Percentiles rank a stretch among this genome's conserved stretches.
These are phyloP conservation scores for Drosophila rhopaloa DNA, from an alignment of 1,140 invertebrate genomes.

Conservation along the genomic window DNA sequence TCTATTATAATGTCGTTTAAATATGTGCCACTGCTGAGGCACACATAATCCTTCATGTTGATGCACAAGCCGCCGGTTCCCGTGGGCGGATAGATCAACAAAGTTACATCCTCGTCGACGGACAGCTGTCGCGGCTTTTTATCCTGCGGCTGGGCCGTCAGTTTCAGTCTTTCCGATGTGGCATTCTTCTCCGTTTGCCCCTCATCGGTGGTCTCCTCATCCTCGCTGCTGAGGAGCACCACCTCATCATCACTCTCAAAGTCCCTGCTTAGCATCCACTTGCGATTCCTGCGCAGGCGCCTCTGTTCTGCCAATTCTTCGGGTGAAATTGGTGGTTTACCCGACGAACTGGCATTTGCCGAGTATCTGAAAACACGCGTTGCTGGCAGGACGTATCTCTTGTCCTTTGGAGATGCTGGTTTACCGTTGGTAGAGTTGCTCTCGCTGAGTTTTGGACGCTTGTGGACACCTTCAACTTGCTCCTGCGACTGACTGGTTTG, in stretches of 20 bases:
- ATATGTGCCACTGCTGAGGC: slow-evolving; percentile 95
- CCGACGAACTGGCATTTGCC: not conserved
- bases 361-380: not conserved
- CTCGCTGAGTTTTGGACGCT: not conserved
- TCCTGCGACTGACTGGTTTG: not conserved
- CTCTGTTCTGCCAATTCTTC: not conserved
- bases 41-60: slow-evolving; percentile 95
- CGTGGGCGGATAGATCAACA: slow-evolving; percentile 88
- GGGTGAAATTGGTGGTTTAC: not conserved
- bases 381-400: not conserved
- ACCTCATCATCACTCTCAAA: not conserved
- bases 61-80: slow-evolving; percentile 93
- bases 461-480: not conserved
- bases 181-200: not conserved
- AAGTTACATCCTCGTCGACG: slow-evolving; percentile 85
- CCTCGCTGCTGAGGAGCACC: not conserved
- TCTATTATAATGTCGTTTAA: slow-evolving; percentile 99
- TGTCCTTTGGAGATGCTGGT: no score
- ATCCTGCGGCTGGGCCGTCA: no score
- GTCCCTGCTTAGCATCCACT: not conserved
- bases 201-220: not conserved
- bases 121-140: slow-evolving; percentile 27
- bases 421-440: not conserved
- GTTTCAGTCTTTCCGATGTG: no score
- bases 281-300: slow-evolving; percentile 1